Evolutionary conservation across 2,113 vertebrate genomes (phyloP), one percentile per base, ranked within the genome.

Genomic region (Sapayoa aenigma): DNA sequence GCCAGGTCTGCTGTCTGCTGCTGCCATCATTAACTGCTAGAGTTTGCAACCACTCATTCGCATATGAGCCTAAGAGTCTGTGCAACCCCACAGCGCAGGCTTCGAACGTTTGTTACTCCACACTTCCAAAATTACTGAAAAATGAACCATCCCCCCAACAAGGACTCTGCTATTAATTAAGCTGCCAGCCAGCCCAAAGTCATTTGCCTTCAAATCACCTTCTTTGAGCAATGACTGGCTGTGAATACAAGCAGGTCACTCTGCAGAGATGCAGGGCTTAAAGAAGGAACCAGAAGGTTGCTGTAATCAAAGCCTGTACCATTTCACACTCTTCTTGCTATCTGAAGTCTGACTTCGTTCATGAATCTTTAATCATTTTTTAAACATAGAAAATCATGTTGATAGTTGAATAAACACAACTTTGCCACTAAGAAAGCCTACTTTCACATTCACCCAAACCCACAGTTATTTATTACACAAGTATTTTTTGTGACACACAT

Each of bases 11-110:
- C 47, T 74, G 46, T 35, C 44, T 86, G 52, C 47, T 74, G n/a
- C 67, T 58, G 53, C 46, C 86, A 37, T 14, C 55, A 4, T 35
- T 8, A 83, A 25, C 37, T 20, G 22, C 76, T 79, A 5, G 1
- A 28, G 62, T 15, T 20, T 4, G 25, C 44, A 56, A 72, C 20
- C 1, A 2, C 56, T 53, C 0, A 0, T 14, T 50, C 2, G 2
- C 28, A 18, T 3, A 30, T 0, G 30, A 21, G 35, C 3, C 0
- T 12, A 15, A 24, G 12, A 77, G 46, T 14, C 35, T 3, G 12
- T 4, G 5, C 25, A 59, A n/a, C 5, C 2, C 27, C 2, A 4
- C 35, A 49, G 72, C 0, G 0, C 11, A 66, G 74, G 10, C 52
- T 76, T 16, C 0, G 3, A 46, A 68, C 5, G 3, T 60, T 49